Evolutionary conservation across 2,888 invertebrate genomes (phyloP), one percentile per base, ranked within the genome.

Genomic region (Buathra laborator): DNA sequence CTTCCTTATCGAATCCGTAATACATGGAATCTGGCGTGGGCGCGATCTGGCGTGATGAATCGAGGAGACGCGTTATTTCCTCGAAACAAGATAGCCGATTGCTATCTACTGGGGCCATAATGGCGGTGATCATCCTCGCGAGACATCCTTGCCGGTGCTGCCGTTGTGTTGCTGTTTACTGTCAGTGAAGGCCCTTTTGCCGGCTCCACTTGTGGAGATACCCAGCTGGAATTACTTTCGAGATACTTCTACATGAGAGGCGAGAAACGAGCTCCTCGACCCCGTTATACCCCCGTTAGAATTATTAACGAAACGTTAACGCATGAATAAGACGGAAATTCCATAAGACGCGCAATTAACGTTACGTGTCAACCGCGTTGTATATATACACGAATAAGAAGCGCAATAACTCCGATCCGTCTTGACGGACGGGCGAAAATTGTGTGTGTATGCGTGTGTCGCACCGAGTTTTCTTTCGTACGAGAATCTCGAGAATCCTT

Each of bases 1-100:
- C 83, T 87, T 85, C 83, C 83, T 78, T 84, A 85, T 86, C 84
- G 84, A 85, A 86, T 86, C 37, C 85, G 86, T 85, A 86, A 87
- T 86, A 82, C 81, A 86, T 82, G 76, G 83, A 86, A 86, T 85
- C 75, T 85, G 78, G 82, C 77, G 80, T 83, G 81, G 79, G 87
- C 84, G 85, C 78, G 67, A 81, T 81, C 71, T 68, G 72, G 74
- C 71, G 83, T 86, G 87, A 86, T 86, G 86, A 87, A 87, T 86
- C 86, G 84, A 78, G 85, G 29, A 84, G 78, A 81, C 77, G 84
- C 82, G 84, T 84, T 87, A 87, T 86, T 87, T 81, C 80, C 86
- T 84, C 74, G 84, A 83, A 86, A 87, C 85, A 84, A 79, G 72
- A 86, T 85, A 86, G 83, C 78, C 85, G 86, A 86, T 85, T 75